phyloP scores from a whole-genome alignment of 1,140 invertebrate species.

The Pteromalus puparum region DNA sequence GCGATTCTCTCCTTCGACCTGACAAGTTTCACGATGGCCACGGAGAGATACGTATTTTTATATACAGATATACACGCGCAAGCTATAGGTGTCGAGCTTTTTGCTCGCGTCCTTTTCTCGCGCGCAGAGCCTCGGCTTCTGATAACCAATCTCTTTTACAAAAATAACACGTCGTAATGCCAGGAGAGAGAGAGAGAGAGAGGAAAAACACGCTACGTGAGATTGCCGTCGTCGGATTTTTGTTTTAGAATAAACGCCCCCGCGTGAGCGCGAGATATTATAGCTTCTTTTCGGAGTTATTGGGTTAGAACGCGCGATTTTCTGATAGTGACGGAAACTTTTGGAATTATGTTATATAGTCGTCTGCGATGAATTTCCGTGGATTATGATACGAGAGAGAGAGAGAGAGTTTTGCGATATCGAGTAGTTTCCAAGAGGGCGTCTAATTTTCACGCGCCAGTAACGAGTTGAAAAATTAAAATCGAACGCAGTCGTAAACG shows the following conservation, averaged over 20 bases:
- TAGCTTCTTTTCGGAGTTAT: background rate
- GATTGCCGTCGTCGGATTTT: background rate
- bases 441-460: background rate
- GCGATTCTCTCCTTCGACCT: slow-evolving; percentile 38
- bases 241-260: background rate
- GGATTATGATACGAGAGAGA: too few relatives aligned
- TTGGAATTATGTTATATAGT: too few relatives aligned
- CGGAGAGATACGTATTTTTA: slow-evolving; percentile 3
- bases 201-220: slow-evolving; percentile 6
- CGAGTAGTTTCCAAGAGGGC: too few relatives aligned
- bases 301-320: background rate
- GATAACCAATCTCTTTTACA: slow-evolving; percentile 37
- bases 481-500: background rate
- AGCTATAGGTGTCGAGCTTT: background rate
- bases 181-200: too few relatives aligned
- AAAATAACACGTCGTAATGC: slow-evolving; percentile 9
- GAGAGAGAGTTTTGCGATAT: too few relatives aligned
- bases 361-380: background rate
- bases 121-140: slow-evolving; percentile 27
- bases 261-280: too few relatives aligned
- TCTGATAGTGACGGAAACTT: too few relatives aligned
- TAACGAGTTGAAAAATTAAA: background rate
- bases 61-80: background rate
- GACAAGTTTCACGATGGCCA: slow-evolving; percentile 53
- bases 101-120: background rate